Evolutionary conservation across 2,888 invertebrate species (phyloP), one percentile per base, ranked within the genome.

Genomic region (Cheilosia scutellata): DNA sequence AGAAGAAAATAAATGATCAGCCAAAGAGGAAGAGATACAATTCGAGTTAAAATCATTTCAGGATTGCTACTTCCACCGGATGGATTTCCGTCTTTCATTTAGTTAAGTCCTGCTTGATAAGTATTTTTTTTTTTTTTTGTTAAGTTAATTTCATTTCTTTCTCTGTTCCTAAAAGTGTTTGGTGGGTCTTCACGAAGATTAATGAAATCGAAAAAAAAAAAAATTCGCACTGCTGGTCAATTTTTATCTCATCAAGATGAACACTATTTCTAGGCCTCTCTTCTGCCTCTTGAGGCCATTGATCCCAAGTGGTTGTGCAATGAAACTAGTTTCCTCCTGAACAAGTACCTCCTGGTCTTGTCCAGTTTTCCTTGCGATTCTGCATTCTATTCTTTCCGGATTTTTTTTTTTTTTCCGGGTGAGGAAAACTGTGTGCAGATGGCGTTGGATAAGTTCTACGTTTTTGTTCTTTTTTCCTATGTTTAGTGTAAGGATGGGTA

Each of bases 21-120:
- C 27, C 6, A 55, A 55, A 47, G 33, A 29, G n/a, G 4, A 16
- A 51, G 13, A 40, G 63, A 63, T 60, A 60, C 60, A 49, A 31
- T 2, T 63, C 4, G 33, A 49, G 31, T 53, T 40, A 5, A 16
- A 42, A 6, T 63, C 47, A 47, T 47, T 63, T 44, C 29, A 11
- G 51, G 51, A 76, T 76, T 76, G 60, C 40, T 76, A 68, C 51
- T 60, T 29, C 49, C 58, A 40, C 57, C 44, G 44, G 62, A 58
- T 42, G 68, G 62, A 53, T 31, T 33, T 65, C 70, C 25, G 58
- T 77, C 63, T 20, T 65, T 82, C 63, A 65, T 82, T 63, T 44
- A 77, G 82, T 71, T 63, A 82, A 77, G 82, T 82, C 82, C 63
- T 53, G 40, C 42, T 71, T 65, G 77, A 82, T 79, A 66, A 74